Evolutionary conservation across 2,113 vertebrate genomes (phyloP), one percentile per base, ranked within the genome.

Genomic region (Platysteira castanea): DNA sequence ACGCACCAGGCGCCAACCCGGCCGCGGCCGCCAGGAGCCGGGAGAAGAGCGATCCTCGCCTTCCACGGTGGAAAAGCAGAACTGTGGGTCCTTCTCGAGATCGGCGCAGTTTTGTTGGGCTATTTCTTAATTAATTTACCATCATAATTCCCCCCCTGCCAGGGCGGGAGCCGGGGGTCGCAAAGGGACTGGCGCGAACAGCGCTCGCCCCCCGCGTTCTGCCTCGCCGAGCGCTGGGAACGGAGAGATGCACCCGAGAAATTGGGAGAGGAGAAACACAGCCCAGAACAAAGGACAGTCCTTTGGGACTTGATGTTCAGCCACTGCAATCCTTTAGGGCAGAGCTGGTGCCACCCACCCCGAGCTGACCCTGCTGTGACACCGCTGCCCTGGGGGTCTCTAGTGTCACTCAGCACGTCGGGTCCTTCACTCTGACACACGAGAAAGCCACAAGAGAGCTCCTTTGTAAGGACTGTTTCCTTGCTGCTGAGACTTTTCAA

Each of bases 381-480:
- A 46, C 77, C 24, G 47, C 93, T 82, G 77, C 84, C 41, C 3
- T 22, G 53, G 42, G 81, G 85, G 75, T 92, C 79, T 92, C 56
- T 33, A 31, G 7, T 17, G 79, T 81, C 84, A n/a, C 84, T 87
- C 93, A 50, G 95, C 85, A 23, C 73, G 3, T 73, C 7, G 75
- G 88, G 81, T 93, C 96, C 89, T 84, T 95, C 94, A 70, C 93
- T 50, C 71, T 74, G 94, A 86, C 89, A 71, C 80, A 57, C 4
- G 57, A 65, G 33, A 59, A 96, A 93, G 91, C 88, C 91, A 80
- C 94, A 89, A 73, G 82, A 96, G 76, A 96, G 96, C 84, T 92
- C 64, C 84, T 95, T 89, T 59, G 75, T 94, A 93, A 93, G 94
- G 95, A 95, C 93, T 75, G 65, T 95, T 95, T 96, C 96, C 96